Percentiles rank a stretch among this genome's conserved stretches.
These are phyloP conservation scores for Limnothrissa miodon DNA, from an alignment of 2,113 vertebrate genomes.

Conservation along the genomic window DNA sequence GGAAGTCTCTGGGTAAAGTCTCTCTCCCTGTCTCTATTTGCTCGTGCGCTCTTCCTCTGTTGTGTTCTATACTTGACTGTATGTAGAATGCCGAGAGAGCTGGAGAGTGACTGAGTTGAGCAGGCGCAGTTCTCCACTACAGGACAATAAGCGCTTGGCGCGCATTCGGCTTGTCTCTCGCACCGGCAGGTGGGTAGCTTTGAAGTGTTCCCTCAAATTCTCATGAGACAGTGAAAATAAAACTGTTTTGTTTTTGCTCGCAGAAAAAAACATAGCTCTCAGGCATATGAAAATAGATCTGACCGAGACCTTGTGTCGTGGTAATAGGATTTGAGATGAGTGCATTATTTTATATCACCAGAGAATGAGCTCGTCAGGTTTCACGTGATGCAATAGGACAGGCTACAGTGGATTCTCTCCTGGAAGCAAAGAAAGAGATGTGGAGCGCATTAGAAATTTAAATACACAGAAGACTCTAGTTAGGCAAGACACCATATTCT, in stretches of 20 bases:
- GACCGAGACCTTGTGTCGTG: not conserved
- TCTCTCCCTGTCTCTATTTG: not conserved
- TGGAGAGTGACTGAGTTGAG: conserved; percentile 14
- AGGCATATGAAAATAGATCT: not conserved
- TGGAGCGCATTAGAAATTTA: not conserved
- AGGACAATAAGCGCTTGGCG: not conserved
- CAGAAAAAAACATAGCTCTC: not conserved
- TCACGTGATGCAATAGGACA: not conserved
- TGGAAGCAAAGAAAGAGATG: not conserved
- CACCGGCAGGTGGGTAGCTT: conserved; percentile 22
- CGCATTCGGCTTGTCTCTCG: conserved; percentile 12
- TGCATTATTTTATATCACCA: not conserved
- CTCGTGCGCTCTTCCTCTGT: conserved; percentile 12
- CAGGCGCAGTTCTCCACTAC: conserved; percentile 25
- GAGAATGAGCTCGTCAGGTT: not conserved
- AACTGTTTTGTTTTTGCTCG: not conserved
- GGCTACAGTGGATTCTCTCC: not conserved
- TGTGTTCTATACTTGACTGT: conserved; percentile 13
- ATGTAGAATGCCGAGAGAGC: conserved; percentile 16
- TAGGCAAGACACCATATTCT: not conserved
- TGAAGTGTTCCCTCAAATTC: conserved; percentile 25
- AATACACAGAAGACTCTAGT: not conserved
- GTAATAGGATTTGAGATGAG: not conserved
- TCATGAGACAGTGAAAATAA: not conserved
- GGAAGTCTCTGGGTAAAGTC: conserved; percentile 40